Evolutionary conservation across 2,797 vertebrate genomes (phyloP), one percentile per base, ranked within the genome.

Genomic region (Mormyrus hasselquistii): DNA sequence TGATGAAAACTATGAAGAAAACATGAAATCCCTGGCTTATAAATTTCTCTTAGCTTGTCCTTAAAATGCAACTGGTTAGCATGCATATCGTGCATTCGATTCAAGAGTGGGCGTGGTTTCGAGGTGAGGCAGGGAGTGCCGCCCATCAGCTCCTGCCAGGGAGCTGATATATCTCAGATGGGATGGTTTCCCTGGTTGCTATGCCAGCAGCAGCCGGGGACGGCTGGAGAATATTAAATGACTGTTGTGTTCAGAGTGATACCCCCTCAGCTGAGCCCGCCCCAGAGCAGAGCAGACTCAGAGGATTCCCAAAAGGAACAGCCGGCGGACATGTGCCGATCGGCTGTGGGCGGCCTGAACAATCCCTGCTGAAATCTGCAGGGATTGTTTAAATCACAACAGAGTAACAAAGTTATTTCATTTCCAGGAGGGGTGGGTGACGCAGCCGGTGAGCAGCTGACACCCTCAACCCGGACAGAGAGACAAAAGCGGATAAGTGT

Each of bases 341-440:
- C 14, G 41, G 3, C 29, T 53, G 62, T 55, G 38, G 44, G 47
- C 62, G 38, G 62, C 62, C 53, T 62, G 89, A 84, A 88, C 57
- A 50, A 90, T 88, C 22, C 52, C 79, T 79, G 65, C 29, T 16
- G 59, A 41, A 7, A 55, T 86, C 83, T 14, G 82, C 5, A 44
- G 87, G 25, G 62, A 85, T 86, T 38, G 8, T 62, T 83, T 69
- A 53, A 89, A 44, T 82, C 34, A 25, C 82, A 38, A 73, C 59
- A 34, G 44, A 34, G 29, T 76, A 84, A 47, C 87, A 25, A 69
- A 57, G 50, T 55, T 76, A 34, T 49, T 62, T 83, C n/a, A 86
- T 88, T 79, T 14, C 53, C 53, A 57, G 53, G n/a, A 86, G 86
- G 55, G 88, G 87, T 73, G 65, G 62, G 90, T 90, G 87, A 57